A percentile compares a stretch with the other conserved stretches of the same genome.
phyloP scores from a whole-genome alignment of 1,140 invertebrate species.

The Cydia strobilella region DNA sequence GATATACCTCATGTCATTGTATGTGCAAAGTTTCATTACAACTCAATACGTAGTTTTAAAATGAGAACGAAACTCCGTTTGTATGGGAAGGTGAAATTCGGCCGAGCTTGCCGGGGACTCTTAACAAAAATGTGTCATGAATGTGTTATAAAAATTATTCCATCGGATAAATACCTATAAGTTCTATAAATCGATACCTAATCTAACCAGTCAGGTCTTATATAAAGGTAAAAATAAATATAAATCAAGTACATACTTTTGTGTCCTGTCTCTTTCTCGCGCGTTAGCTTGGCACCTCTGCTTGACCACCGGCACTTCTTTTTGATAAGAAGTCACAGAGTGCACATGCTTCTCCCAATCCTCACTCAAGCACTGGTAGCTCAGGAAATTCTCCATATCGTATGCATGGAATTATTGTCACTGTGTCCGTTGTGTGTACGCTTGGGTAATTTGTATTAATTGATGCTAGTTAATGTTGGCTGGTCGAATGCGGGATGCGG shows the following conservation, averaged over 20 bases:
- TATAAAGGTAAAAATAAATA: no score
- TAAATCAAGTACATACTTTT: constrained; percentile 83
- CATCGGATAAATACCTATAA: no score
- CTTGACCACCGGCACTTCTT: constrained; percentile 59
- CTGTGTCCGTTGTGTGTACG: not conserved
- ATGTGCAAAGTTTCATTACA: no score
- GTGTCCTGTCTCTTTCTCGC: constrained; percentile 86
- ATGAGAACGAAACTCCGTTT: no score
- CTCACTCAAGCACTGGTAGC: constrained; percentile 58
- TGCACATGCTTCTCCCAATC: constrained; percentile 57
- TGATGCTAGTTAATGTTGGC: constrained; percentile 30
- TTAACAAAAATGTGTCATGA: no score
- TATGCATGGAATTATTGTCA: not conserved
- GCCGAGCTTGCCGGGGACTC: no score
- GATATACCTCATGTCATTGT: no score
- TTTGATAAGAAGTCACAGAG: constrained; percentile 45
- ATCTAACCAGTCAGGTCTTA: no score
- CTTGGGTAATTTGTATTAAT: constrained; percentile 22
- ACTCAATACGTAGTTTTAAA: no score
- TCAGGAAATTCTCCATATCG: constrained; percentile 51
- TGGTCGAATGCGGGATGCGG: constrained; percentile 49
- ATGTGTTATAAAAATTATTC: no score
- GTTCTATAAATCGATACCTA: no score
- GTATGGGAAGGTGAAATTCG: no score
- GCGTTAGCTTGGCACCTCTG: constrained; percentile 87